Conservation (phyloP, 2,888 invertebrate species). For the Oligia strigilis region DNA sequence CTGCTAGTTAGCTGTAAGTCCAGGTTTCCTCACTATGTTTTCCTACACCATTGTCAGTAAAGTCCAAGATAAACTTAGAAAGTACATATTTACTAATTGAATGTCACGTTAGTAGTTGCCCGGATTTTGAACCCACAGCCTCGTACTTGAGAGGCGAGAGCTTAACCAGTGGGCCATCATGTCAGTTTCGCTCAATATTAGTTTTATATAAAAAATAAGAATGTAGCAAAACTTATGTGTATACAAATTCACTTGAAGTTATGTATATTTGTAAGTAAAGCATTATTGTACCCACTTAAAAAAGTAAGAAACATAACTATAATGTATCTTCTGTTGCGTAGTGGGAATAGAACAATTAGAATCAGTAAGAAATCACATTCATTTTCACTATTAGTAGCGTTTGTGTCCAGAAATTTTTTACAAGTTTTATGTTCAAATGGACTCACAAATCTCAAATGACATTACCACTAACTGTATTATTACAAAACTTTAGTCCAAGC, state of each 20-base stretch:
- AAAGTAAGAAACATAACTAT: slow-evolving; percentile 46
- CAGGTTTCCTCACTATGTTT: background rate
- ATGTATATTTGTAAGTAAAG: slow-evolving; percentile 24
- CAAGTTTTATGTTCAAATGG: background rate
- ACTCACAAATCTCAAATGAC: background rate
- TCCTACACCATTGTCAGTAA: background rate
- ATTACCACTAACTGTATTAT: background rate
- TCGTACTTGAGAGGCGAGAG: background rate
- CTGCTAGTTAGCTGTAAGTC: too few relatives aligned
- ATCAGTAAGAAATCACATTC: background rate
- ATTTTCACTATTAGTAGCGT: background rate
- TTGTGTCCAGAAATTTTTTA: background rate
- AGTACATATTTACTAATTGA: background rate
- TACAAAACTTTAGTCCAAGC: too few relatives aligned
- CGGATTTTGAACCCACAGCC: background rate
- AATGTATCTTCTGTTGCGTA: slow-evolving; percentile 48
- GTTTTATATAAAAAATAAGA: background rate
- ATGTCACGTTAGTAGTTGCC: background rate
- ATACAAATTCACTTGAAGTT: slow-evolving; percentile 10
- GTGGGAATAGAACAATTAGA: slow-evolving; percentile 19
- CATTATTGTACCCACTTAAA: slow-evolving; percentile 44
- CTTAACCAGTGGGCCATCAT: too few relatives aligned
- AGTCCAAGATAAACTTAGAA: background rate
- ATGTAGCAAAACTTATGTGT: slow-evolving; percentile 27
- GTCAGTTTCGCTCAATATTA: background rate